Evolutionary conservation across 2,888 invertebrate species (phyloP), one percentile per base, ranked within the genome.

Genomic region (Macaria liturata): DNA sequence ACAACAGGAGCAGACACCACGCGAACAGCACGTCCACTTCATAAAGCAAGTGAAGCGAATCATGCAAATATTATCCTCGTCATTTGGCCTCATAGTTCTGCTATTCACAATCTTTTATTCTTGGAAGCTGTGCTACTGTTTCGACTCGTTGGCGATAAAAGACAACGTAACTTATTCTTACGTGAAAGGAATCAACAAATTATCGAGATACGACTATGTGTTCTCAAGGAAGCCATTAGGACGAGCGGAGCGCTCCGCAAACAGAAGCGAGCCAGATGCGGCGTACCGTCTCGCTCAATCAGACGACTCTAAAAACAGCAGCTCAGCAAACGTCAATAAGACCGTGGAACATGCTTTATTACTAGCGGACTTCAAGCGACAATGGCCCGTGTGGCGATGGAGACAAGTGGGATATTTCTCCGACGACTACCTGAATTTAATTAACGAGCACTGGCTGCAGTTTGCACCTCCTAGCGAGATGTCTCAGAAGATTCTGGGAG

Each of bases 391-490:
- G 50, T 76, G 83, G 32, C 74, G 78, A 43, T 95, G 94, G 95
- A 80, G 78, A 61, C 70, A 86, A 47, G 74, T 84, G 59, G 94
- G 94, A 31, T 92, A 91, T 73, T 94, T 94, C 75, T 81, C 87
- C 4, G 94, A 93, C 43, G 92, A 93, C 60, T 94, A 93, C 70
- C 72, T 94, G 69, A 74, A 88, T 57, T 78, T 92, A 62, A 94
- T 96, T 62, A 95, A 96, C 82, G 87, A 93, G 1, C 95, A 96
- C 77, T 96, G 96, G 96, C 82, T 96, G 65, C 84, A 92, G 67
- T 96, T 94, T 76, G 90, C 93, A 32, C 95, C 96, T 3, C 95
- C 95, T 0, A 80, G 86, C 42, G 87, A 90, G 49, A 71, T 78
- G 32, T 82, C 93, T 48, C 95, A 95, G 78, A 93, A 93, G 73